Percentiles rank a stretch among this genome's conserved stretches.
Conservation (phyloP, 2,888 invertebrate species). For the Ennomos fuscantarius region DNA sequence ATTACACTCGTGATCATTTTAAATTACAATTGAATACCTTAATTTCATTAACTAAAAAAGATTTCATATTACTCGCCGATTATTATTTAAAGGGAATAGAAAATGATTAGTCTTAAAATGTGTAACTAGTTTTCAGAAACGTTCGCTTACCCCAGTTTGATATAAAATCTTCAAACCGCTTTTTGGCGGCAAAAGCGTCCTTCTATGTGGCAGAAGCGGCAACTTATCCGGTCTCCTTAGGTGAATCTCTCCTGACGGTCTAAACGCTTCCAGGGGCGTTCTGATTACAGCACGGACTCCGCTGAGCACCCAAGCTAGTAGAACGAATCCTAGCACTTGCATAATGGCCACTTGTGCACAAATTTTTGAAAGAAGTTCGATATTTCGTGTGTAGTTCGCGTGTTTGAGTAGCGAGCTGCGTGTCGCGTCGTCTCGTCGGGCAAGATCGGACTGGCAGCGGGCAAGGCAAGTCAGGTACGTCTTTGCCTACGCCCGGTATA, state of each 20-base stretch:
- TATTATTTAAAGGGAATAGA: too few species aligned
- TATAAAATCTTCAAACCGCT: slow-evolving; percentile 88
- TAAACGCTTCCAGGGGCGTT: slow-evolving; percentile 85
- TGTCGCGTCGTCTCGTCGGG: slow-evolving; percentile 67
- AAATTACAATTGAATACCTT: slow-evolving; percentile 16
- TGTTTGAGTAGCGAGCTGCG: slow-evolving; percentile 57
- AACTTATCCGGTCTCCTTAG: slow-evolving; percentile 79
- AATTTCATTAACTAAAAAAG: slow-evolving; percentile 18
- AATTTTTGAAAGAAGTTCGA: slow-evolving; percentile 42
- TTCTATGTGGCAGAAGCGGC: slow-evolving; percentile 77
- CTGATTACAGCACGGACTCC: slow-evolving; percentile 74
- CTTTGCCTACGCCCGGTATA: slow-evolving; percentile 81
- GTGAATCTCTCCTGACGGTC: slow-evolving; percentile 76
- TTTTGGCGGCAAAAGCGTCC: slow-evolving; percentile 77
- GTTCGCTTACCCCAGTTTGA: slow-evolving; percentile 89
- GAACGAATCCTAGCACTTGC: slow-evolving; percentile 73
- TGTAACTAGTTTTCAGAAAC: slow-evolving; percentile 16
- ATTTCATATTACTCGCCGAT: background rate
- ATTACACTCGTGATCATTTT: slow-evolving; percentile 29
- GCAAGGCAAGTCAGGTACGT: slow-evolving; percentile 77
- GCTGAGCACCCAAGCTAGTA: slow-evolving; percentile 70
- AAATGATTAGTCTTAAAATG: too few species aligned
- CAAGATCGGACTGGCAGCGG: slow-evolving; percentile 74
- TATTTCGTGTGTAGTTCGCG: slow-evolving; percentile 49
- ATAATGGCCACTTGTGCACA: slow-evolving; percentile 55